Evolutionary conservation across 1,140 invertebrate species (phyloP), one percentile per base, ranked within the genome.

Genomic region (Lethrus apterus): DNA sequence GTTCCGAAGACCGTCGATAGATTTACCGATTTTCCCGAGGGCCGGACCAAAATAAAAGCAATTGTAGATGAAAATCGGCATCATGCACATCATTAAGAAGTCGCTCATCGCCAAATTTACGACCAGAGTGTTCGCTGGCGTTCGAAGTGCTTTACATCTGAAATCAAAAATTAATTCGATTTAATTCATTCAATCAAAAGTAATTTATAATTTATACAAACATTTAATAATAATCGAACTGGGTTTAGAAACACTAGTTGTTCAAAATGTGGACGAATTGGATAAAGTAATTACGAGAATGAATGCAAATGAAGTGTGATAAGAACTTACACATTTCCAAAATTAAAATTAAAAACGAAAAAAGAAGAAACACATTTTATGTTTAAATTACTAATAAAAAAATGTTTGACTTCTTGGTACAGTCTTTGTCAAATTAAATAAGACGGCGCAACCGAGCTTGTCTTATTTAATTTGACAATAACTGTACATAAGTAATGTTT

Each of bases 51-150:
- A 66, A 43, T 80, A 70, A 46, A 81, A 72, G 33, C 79, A 80
- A 63, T 85, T 85, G 64, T 78, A 82, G 24, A 84, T 76, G 55
- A 84, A 83, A 35, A 86, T 68, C 0, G 82, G 82, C 42, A 76
- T 78, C 64, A 84, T 81, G 9, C 71, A 60, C 30, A 83, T 70
- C 74, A 85, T 82, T 20, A 83, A 52, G 44, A 81, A 74, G 66
- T 89, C 86, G 56, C 82, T 84, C 11, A 86, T 64, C 9, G 85
- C 84, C 51, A 89, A 71, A 64, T 87, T 88, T 31, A 84, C 72
- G 10, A 89, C 76, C 11, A 89, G 66, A 52, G 82, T 81, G 57
- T 88, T 88, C 1, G 84, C 81, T 8, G 84, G 79, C 2, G 84
- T 87, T 24, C 82, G 70, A 24, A 89, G 66, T 0, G 75, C 73